Evolutionary conservation across 2,797 vertebrate genomes (phyloP), one percentile per base, ranked within the genome.

Genomic region (Neomorphus geoffroyi): DNA sequence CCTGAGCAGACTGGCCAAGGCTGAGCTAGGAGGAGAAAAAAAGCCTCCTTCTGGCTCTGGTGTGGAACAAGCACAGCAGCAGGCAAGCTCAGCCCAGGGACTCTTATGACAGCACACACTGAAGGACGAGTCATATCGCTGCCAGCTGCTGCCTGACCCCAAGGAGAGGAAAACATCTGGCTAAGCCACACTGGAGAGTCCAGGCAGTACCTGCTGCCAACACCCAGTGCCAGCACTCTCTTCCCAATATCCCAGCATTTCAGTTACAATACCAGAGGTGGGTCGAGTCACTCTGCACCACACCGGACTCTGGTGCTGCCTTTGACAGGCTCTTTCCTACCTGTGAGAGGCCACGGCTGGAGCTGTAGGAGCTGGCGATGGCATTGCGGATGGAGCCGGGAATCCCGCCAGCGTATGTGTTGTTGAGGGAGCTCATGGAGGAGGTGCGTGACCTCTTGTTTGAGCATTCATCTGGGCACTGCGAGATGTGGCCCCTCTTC

Each of bases 321-420:
- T 18, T 26, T 0, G 1, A 10, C 37, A 39, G 32, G 58, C 9
- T 2, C 17, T 24, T 33, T 43, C 48, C 54, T 97, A 99, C 99
- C 98, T 99, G 98, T 5, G 97, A 13, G 45, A 98, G 94, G 60
- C 98, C 98, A 13, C 97, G 86, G 14, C 98, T 98, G 13, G 99
- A 99, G 94, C 99, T 99, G 97, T 99, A 99, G 74, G 99, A 99
- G 97, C 99, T 99, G 89, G 98, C 97, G 46, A 99, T 99, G 43
- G 99, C 98, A 6, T 99, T 99, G 72, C 99, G 99, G 70, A 90
- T 95, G 41, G 98, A 98, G 83, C 98, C 98, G 10, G 96, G 97
- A 41, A 98, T 98, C 17, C 98, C 99, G 5, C 98, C 95, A 2
- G 98, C 48, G 7, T 96, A 83, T 0, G 97, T 97, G 27, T 95